Base-by-base conservation (phyloP, 1,140 invertebrate species). In the Drosophila tropicalis region DNA sequence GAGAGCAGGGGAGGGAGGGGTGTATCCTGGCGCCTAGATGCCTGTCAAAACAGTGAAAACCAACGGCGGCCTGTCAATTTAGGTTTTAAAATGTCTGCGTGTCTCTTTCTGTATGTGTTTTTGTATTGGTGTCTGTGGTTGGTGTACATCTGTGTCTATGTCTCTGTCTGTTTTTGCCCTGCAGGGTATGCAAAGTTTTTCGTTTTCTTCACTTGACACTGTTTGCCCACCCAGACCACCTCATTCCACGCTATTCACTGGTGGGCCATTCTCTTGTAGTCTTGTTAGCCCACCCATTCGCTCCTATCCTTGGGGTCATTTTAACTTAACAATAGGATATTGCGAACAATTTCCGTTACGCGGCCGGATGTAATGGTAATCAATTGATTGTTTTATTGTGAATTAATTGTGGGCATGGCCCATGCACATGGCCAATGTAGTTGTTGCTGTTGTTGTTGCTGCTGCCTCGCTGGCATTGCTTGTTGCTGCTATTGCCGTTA, bases 311-410 rank as follows among this genome's bases (percentile, higher is more conserved):
- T 15, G 66, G 76, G 67, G 47, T 73, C 69, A 79, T 64, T 55
- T 65, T 51, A 64, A 69, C 72, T 79, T 81, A 78, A 89, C 81
- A 89, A 90, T 75, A 74, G 85, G 71, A 89, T 84, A 89, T 89
- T 78, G 85, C 74, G 78, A 68, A 72, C 84, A 87, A 87, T 87
- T 89, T 87, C 84, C 84, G 85, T 66, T 76, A 65, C 80, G 81
- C 81, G 81, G 65, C 74, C 84, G 84, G 84, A 89, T 81, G 71
- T 75, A 90, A 81, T 84, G 77, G 81, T 90, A 89, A 89, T 89
- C 84, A 89, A 90, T 90, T 89, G 84, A 89, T 89, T 89, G 84
- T 89, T 84, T 89, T 89, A 89, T 89, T 89, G 84, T 89, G 65
- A 89, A 84, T 87, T 87, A 89, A 89, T 90, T 90, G 84, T 80